These are phyloP conservation scores for Drosophila prosaltans DNA, from an alignment of 1,140 invertebrate species.

Conservation along the genomic window DNA sequence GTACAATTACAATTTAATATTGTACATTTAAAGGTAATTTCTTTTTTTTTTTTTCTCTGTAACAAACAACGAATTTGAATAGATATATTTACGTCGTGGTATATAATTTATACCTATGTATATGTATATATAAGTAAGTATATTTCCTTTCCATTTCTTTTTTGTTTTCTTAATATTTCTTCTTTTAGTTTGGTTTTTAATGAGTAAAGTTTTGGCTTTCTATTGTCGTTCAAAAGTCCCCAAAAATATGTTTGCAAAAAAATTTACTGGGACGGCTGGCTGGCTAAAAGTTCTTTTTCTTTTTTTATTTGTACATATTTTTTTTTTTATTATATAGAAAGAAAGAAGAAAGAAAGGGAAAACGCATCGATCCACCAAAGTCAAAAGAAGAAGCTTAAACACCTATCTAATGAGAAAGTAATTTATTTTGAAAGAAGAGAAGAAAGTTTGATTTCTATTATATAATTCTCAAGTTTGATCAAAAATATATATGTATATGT, in stretches of 20 bases:
- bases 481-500: no score
- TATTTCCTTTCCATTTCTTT: conserved; percentile 10
- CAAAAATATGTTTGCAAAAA: conserved; percentile 24
- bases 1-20: conserved; percentile 33
- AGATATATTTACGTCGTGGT: conserved; percentile 1
- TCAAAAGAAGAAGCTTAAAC: no score
- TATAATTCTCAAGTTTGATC: no score
- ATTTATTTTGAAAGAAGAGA: no score
- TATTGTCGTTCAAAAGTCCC: conserved; percentile 25
- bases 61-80: conserved; percentile 66
- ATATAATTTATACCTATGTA: conserved; percentile 49
- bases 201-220: conserved; percentile 6
- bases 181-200: neutral
- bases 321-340: no score
- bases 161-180: conserved; percentile 33
- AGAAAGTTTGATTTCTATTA: no score
- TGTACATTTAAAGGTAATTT: neutral
- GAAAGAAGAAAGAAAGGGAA: no score
- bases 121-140: conserved; percentile 12
- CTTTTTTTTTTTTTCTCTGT: conserved; percentile 30
- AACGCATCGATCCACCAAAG: no score
- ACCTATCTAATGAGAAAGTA: no score
- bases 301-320: no score
- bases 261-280: neutral
- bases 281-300: no score